Evolutionary conservation across 2,113 vertebrate genomes (phyloP), one percentile per base, ranked within the genome.

Genomic region (Antechinus stuartii): DNA sequence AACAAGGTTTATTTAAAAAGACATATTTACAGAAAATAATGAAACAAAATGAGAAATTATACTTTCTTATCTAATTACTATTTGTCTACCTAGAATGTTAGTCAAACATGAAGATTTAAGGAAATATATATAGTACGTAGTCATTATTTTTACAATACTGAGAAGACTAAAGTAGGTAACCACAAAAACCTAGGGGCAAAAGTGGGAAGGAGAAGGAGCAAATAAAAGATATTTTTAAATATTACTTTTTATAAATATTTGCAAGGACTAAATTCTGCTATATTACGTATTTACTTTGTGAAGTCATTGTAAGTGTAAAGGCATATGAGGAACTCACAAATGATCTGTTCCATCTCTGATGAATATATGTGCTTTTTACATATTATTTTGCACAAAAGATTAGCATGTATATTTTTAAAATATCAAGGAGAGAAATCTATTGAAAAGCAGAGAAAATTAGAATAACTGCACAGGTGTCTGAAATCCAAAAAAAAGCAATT

Each of bases 301-400:
- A 84, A 8, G n/a, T 84, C 16, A 84, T 23, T 23, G 19, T 84
- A 84, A 42, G n/a, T 23, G 0, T 42, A 19, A 84, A 84, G 35
- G n/a, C 35, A 42, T 16, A 42, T 35, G 61, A 68, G n/a, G 68
- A 42, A 23, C 2, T 84, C 68, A 84, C 6, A 84, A 84, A 42
- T 84, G 68, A 0, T 84, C n/a, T 84, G 16, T 84, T 5, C 5
- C 6, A 84, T n/a, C 6, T 84, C 49, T 94, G 92, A 2, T 90
- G 96, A 84, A 89, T 91, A 57, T 94, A 97, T 92, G 55, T 11
- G 14, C 84, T 49, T 93, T 93, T 94, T 92, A 93, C 19, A 54
- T 61, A 91, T 90, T 94, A 95, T 22, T 97, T 96, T 53, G 91
- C 76, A 91, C 76, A 91, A 89, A 95, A 94, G 23, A 94, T 90